Percentiles rank a stretch among this genome's conserved stretches.
These are phyloP conservation scores for Pseudocheirus occidentalis DNA, from an alignment of 2,797 vertebrate genomes.

Conservation along the genomic window DNA sequence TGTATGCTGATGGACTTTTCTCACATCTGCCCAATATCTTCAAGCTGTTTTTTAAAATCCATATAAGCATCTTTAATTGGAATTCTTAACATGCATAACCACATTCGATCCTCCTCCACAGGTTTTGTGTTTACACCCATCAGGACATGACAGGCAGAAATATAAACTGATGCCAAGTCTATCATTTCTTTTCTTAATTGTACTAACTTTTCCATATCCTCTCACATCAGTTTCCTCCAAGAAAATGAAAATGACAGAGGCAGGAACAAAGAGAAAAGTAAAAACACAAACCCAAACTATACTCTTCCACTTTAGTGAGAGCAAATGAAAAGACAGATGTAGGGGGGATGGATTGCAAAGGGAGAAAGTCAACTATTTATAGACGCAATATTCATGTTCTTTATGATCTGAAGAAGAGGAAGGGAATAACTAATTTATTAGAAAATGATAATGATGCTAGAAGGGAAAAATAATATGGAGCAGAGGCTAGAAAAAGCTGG, in stretches of 20 bases:
- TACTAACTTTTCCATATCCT: slow-evolving; percentile 16
- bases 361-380: slow-evolving; percentile 14
- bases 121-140: neutral
- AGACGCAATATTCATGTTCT: slow-evolving; percentile 18
- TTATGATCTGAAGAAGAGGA: slow-evolving; percentile 54
- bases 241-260: slow-evolving; percentile 51
- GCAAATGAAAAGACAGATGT: slow-evolving; percentile 47
- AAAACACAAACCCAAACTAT: neutral
- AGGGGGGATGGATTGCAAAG: slow-evolving; percentile 19
- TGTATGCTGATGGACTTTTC: neutral
- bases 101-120: neutral
- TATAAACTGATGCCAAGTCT: neutral
- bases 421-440: slow-evolving; percentile 17
- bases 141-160: neutral
- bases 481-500: neutral
- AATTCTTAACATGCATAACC: neutral
- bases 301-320: slow-evolving; percentile 48
- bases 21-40: neutral
- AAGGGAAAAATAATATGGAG: neutral
- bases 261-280: neutral
- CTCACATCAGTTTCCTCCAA: slow-evolving; percentile 39
- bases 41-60: neutral
- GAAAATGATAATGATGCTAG: slow-evolving; percentile 7
- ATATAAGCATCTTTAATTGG: neutral
- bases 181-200: slow-evolving; percentile 53